Evolutionary conservation across 2,113 vertebrate species (phyloP).

Genomic region (Mesembrinibis cayennensis): DNA sequence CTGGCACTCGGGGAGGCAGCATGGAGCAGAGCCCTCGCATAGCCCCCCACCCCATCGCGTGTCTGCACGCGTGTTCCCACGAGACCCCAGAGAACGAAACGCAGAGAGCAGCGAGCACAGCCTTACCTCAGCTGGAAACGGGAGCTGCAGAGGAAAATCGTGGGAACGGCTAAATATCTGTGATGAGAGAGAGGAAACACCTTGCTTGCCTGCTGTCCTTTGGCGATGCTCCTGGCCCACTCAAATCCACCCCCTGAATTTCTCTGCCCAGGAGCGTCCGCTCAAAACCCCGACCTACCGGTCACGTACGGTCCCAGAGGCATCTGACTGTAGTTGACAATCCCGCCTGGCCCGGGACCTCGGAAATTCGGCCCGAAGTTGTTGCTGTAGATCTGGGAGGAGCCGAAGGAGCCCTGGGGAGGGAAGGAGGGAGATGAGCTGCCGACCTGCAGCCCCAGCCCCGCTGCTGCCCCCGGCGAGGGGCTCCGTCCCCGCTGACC

Average conservation of each 20-base stretch:
- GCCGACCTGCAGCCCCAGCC: neutral
- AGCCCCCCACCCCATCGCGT: rapidly evolving
- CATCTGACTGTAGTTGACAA: conserved; percentile 99
- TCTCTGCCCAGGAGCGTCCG: neutral
- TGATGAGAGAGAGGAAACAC: conserved; percentile 11
- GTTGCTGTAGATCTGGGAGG: conserved; percentile 91
- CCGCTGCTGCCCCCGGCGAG: rapidly evolving
- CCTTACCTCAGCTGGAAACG: conserved; percentile 70
- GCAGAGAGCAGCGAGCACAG: rapidly evolving
- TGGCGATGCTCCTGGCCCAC: neutral
- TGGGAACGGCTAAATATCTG: conserved; percentile 78
- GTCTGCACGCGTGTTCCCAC: too few species aligned
- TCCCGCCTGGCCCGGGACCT: conserved; percentile 86
- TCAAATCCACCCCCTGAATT: neutral
- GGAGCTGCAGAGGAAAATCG: conserved; percentile 51
- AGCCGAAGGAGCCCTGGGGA: conserved; percentile 84
- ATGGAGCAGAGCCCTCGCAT: rapidly evolving
- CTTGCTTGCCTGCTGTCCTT: neutral
- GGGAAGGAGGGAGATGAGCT: neutral
- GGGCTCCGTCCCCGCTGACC: conserved; percentile 69
- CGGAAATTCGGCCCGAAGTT: conserved; percentile 89
- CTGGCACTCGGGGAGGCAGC: neutral
- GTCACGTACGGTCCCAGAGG: conserved; percentile 96
- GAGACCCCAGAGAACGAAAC: rapidly evolving
- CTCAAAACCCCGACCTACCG: conserved; percentile 73